These are phyloP conservation scores for Drosophila pruinosa DNA, from an alignment of 1,140 invertebrate species.

Conservation along the genomic window DNA sequence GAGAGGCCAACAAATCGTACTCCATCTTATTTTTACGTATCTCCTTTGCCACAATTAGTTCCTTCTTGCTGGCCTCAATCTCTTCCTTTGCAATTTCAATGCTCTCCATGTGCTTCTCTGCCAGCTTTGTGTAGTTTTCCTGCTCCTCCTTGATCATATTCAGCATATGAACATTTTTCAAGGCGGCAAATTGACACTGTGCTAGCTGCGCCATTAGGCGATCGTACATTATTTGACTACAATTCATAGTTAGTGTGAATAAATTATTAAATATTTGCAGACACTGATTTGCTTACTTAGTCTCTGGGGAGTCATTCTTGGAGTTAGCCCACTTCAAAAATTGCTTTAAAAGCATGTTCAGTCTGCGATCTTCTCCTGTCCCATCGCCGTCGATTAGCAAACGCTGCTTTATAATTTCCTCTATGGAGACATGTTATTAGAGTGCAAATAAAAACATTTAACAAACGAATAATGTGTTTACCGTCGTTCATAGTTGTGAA, in stretches of 20 bases:
- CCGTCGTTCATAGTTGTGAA: slow-evolving; percentile 59
- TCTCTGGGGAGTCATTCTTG: slow-evolving; percentile 87
- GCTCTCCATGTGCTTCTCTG: slow-evolving; percentile 89
- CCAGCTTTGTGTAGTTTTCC: slow-evolving; percentile 91
- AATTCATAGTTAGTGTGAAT: slow-evolving; percentile 31
- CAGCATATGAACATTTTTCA: slow-evolving; percentile 91
- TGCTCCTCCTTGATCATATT: slow-evolving; percentile 93
- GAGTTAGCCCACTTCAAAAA: slow-evolving; percentile 94
- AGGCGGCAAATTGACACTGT: slow-evolving; percentile 94
- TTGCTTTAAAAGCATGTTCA: slow-evolving; percentile 93
- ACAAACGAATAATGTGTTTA: slow-evolving; percentile 24
- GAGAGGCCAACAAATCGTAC: slow-evolving; percentile 95
- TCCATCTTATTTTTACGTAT: slow-evolving; percentile 95
- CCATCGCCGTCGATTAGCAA: slow-evolving; percentile 97
- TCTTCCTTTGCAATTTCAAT: slow-evolving; percentile 90
- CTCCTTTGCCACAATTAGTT: slow-evolving; percentile 91
- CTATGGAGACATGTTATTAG: slow-evolving; percentile 73
- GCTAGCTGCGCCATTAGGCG: slow-evolving; percentile 91
- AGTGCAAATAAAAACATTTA: neutral
- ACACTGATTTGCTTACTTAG: slow-evolving; percentile 85
- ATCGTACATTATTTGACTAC: slow-evolving; percentile 88
- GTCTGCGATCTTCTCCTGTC: slow-evolving; percentile 95
- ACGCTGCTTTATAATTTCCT: slow-evolving; percentile 95
- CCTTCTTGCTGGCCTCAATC: slow-evolving; percentile 89
- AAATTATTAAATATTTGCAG: too few species aligned